Base-by-base conservation (phyloP, 2,888 invertebrate genomes). In the Kuschelorhynchus macadamiae region DNA sequence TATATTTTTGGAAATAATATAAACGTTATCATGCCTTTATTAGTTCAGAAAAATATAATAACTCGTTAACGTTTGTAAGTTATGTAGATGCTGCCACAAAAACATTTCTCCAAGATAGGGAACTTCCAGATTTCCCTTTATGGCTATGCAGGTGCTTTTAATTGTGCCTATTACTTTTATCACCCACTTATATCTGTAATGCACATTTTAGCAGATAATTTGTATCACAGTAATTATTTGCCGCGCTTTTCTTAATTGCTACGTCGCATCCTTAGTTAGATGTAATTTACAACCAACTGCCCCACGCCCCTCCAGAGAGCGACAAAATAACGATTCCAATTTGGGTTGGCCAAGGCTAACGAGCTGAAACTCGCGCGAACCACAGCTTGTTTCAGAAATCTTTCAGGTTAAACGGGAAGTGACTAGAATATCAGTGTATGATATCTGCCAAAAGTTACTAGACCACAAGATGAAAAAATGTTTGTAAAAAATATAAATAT, bases 311-410 rank as follows among this genome's bases (percentile, higher is more conserved):
- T n/a, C 30, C 56, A 46, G 18, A 25, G 49, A 42, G 55, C 39
- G 60, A 64, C 67, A 67, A 73, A 73, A 75, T 76, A 77, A 77
- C 75, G 77, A 77, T 71, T 74, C 76, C 72, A 77, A 77, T 77
- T 76, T 76, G 61, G 61, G 47, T 42, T 44, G 70, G 66, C 63
- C 74, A 73, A 71, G 72, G 73, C 75, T 77, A 78, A 78, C 77
- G 77, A 78, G 76, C 72, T 72, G 72, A 76, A 77, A 76, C 76
- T 74, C 71, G 61, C 67, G 71, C 71, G 71, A 71, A 70, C 74
- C 74, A 72, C 75, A 69, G 71, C 71, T 69, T 74, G 71, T 68
- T 71, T 64, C 46, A 64, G 63, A 68, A 73, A 75, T 74, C 72
- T 72, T 73, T 68, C 71, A 62, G 72, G 71, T 68, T 72, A 71